phyloP scores from a whole-genome alignment of 2,113 vertebrate genomes.

The Hiodon tergisus region DNA sequence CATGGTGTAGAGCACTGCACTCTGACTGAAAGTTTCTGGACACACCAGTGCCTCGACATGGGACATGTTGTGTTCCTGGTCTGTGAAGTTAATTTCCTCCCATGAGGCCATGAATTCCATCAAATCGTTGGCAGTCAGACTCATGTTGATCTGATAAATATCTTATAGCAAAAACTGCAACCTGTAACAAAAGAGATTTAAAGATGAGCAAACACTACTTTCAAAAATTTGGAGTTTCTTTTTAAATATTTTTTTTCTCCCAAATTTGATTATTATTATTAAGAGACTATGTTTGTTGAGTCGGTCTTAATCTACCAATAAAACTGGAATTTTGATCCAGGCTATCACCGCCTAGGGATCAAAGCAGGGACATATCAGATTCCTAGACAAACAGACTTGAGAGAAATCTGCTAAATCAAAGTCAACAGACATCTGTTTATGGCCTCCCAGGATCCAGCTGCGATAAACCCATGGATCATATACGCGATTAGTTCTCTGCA shows the following conservation, averaged over 20 bases:
- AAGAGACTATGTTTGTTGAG: conserved; percentile 32
- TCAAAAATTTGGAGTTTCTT: too few relatives aligned
- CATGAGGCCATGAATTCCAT: conserved; percentile 60
- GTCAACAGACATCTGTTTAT: background rate
- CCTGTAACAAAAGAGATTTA: conserved; percentile 37
- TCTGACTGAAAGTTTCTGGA: conserved; percentile 63
- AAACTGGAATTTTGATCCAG: conserved; percentile 31
- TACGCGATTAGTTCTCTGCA: too few relatives aligned
- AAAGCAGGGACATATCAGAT: conserved; percentile 37
- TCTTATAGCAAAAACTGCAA: conserved; percentile 10
- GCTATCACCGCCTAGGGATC: conserved; percentile 41
- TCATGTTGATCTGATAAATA: conserved; percentile 37
- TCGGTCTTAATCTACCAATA: conserved; percentile 40
- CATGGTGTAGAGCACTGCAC: conserved; percentile 71
- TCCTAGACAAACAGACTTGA: conserved; percentile 33
- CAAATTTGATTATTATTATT: too few relatives aligned
- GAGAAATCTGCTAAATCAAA: conserved; percentile 38
- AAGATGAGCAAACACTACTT: conserved; percentile 14
- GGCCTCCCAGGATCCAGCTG: background rate
- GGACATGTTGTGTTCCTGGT: conserved; percentile 62
- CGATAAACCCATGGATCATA: background rate
- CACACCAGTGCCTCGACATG: conserved; percentile 70
- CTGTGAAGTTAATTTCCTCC: conserved; percentile 71
- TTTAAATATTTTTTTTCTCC: too few relatives aligned
- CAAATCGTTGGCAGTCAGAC: conserved; percentile 49